Evolutionary conservation across 2,888 invertebrate genomes (phyloP).

Genomic region (Prosapia bicincta): DNA sequence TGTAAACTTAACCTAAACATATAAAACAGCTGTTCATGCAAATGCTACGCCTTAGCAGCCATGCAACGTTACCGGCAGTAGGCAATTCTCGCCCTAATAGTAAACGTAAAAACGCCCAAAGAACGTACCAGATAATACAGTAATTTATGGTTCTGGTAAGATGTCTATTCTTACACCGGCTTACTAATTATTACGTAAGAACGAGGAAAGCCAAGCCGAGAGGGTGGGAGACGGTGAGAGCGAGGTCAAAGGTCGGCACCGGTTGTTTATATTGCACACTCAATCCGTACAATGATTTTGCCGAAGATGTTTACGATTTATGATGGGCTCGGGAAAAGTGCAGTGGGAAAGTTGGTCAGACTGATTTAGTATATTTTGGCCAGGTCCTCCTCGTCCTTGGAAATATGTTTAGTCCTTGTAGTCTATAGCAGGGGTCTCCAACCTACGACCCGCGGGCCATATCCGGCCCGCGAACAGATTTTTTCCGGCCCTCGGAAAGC

Average conservation of each 20-base stretch:
- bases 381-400: too few relatives aligned
- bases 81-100: too few relatives aligned
- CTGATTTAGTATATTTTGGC: background rate
- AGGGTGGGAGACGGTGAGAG: background rate
- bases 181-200: slow-evolving; percentile 2
- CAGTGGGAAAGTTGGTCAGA: background rate
- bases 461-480: too few relatives aligned
- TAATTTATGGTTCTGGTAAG: background rate
- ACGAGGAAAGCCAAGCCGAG: background rate
- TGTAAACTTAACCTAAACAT: too few relatives aligned
- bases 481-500: too few relatives aligned
- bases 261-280: background rate
- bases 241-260: background rate
- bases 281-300: background rate
- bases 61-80: too few relatives aligned
- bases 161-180: background rate
- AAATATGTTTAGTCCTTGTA: too few relatives aligned
- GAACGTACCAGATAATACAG: background rate
- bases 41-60: too few relatives aligned
- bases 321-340: background rate
- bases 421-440: too few relatives aligned
- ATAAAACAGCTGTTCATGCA: too few relatives aligned
- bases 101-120: too few relatives aligned
- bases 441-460: too few relatives aligned
- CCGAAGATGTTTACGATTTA: background rate